A percentile compares a stretch with the other conserved stretches of the same genome.
These are phyloP conservation scores for Epistrophe eligans DNA, from an alignment of 2,888 invertebrate species.

Conservation along the genomic window DNA sequence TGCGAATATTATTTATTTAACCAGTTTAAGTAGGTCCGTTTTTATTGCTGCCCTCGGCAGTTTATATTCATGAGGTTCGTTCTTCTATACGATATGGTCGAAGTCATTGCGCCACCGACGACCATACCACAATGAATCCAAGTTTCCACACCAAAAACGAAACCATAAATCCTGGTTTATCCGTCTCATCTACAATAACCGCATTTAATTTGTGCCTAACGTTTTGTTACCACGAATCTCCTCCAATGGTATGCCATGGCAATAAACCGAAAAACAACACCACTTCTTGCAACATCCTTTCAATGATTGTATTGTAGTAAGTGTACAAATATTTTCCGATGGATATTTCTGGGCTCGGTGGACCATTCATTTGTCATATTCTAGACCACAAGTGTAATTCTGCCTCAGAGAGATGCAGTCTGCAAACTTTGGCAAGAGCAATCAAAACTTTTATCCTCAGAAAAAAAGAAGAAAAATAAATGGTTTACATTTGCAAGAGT, in stretches of 20 bases:
- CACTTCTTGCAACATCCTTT: slow-evolving; percentile 13
- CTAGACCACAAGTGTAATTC: slow-evolving; percentile 13
- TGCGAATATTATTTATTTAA: slow-evolving; percentile 23
- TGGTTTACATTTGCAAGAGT: background rate
- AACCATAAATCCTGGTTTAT: slow-evolving; percentile 32
- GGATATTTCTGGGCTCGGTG: background rate
- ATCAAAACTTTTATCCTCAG: slow-evolving; percentile 13
- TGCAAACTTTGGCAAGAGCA: slow-evolving; percentile 20
- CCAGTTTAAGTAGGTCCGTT: slow-evolving; percentile 2
- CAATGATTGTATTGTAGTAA: background rate
- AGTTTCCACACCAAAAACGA: slow-evolving; percentile 4
- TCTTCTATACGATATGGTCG: too few species aligned
- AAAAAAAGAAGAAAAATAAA: background rate
- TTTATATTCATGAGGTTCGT: slow-evolving; percentile 13
- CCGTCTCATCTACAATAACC: slow-evolving; percentile 34
- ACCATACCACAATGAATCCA: slow-evolving; percentile 19
- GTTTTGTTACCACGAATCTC: slow-evolving; percentile 13
- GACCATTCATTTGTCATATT: slow-evolving; percentile 35
- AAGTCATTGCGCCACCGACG: too few species aligned
- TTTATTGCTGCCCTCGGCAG: slow-evolving; percentile 13
- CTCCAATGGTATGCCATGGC: background rate
- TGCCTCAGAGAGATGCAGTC: background rate
- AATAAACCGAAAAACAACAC: background rate
- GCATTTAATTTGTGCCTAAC: slow-evolving; percentile 48
- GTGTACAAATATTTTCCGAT: background rate